These are phyloP conservation scores for Arrhopalites spinosus DNA, from an alignment of 2,888 invertebrate genomes.

Conservation along the genomic window DNA sequence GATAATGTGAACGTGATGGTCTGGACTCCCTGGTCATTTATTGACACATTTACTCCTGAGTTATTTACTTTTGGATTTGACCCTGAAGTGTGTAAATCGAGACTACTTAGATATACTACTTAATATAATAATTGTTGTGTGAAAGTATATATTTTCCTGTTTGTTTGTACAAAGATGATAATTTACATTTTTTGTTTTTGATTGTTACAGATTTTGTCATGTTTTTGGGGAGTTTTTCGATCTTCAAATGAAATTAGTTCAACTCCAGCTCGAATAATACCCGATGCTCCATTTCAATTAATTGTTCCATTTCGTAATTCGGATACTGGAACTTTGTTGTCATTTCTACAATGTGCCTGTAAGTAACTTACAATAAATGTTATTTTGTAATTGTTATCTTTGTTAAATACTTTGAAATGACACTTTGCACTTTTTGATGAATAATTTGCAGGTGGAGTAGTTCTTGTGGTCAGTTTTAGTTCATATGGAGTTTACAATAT, in stretches of 20 bases:
- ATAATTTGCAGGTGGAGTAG: slow-evolving; percentile 25
- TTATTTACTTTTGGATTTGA: slow-evolving; percentile 38
- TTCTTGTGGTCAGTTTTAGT: slow-evolving; percentile 14
- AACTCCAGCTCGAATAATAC: slow-evolving; percentile 1
- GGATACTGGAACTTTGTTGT: slow-evolving; percentile 1
- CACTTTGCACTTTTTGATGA: slow-evolving; percentile 7
- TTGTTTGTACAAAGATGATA: background rate
- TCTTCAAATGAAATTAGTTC: background rate
- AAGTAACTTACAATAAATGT: background rate
- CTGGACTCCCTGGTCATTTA: slow-evolving; percentile 9
- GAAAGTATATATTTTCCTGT: background rate
- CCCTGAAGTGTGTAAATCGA: slow-evolving; percentile 28
- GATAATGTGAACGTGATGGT: background rate
- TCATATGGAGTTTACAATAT: slow-evolving; percentile 26
- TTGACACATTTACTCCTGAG: slow-evolving; percentile 33
- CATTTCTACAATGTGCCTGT: slow-evolving; percentile 17
- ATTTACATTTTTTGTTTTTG: background rate
- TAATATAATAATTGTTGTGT: background rate
- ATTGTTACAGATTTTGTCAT: slow-evolving; percentile 10
- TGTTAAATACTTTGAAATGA: no score
- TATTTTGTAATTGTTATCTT: background rate
- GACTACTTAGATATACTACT: background rate
- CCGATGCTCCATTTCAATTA: slow-evolving; percentile 26
- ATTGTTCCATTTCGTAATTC: slow-evolving; percentile 15
- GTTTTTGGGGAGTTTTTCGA: slow-evolving; percentile 32